Conservation (phyloP, 1,140 invertebrate species). For the Achatina immaculata region DNA sequence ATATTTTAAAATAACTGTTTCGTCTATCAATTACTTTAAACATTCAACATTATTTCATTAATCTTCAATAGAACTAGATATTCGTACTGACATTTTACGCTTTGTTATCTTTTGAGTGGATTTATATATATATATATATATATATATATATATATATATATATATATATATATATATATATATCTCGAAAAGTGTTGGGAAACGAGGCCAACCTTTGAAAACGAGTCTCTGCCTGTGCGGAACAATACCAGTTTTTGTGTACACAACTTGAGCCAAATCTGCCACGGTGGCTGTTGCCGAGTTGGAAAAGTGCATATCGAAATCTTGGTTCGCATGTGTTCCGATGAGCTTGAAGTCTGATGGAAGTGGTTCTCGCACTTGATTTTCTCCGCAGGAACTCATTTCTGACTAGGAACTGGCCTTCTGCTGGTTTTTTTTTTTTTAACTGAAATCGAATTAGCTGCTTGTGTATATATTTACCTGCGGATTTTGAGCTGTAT, state of each 20-base stretch:
- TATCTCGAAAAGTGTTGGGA: too few species aligned
- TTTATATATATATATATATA: too few species aligned
- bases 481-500: too few species aligned
- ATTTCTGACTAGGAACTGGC: background rate
- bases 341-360: background rate
- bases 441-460: background rate
- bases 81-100: too few species aligned
- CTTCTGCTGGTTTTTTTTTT: background rate
- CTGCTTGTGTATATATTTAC: background rate
- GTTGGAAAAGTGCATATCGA: background rate
- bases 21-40: too few species aligned
- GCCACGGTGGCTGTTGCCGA: background rate
- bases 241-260: background rate
- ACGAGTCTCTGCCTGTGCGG: slow-evolving; percentile 5
- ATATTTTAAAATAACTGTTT: too few species aligned
- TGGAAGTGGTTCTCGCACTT: background rate
- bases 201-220: slow-evolving; percentile 15
- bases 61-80: too few species aligned
- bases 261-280: slow-evolving; percentile 6
- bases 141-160: too few species aligned
- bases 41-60: too few species aligned
- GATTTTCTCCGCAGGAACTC: background rate
- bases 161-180: too few species aligned
- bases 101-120: too few species aligned
- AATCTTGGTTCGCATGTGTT: background rate